Evolutionary conservation across 1,140 invertebrate genomes (phyloP), one percentile per base, ranked within the genome.

Genomic region (Diuraphis noxia): DNA sequence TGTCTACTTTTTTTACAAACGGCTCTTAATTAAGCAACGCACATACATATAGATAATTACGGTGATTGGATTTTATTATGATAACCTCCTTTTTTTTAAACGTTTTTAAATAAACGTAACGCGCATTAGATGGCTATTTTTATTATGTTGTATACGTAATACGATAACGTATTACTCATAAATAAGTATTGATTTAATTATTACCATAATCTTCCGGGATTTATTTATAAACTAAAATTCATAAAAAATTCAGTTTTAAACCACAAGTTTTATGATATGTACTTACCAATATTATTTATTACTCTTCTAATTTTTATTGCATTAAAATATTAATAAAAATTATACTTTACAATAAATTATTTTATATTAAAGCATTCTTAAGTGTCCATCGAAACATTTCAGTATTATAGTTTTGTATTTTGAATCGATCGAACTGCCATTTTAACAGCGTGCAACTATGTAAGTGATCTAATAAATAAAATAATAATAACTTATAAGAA

Each of bases 51-150:
- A 43, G n/a, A 49, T 86, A 86, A 86, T 86, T 86, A 86, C 43
- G n/a, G 43, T 86, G n/a, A 86, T 86, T 86, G 84, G 8, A 84
- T 84, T 84, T 84, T 41, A 84, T 84, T 84, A 84, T 43, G 41
- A 86, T 86, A 86, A 86, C 84, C 84, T 86, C 36, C 41, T 34
- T 86, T 84, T 38, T 84, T 46, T 84, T n/a, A 82, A 82, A n/a
- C 10, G 43, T 43, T 84, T 84, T 84, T n/a, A 84, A 84, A 84
- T 43, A 84, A n/a, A 43, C n/a, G 81, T 84, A 34, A 85, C 41
- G 56, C 56, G 13, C 34, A 9, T 46, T n/a, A 23, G 84, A 49
- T 9, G 41, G 84, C 36, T 36, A 21, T 86, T 84, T 84, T 84
- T 81, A 72, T 81, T 81, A 81, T 38, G 38, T 1, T n/a, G 17